Conservation (phyloP, 2,888 invertebrate genomes). For the Ophonus ardosiacus region DNA sequence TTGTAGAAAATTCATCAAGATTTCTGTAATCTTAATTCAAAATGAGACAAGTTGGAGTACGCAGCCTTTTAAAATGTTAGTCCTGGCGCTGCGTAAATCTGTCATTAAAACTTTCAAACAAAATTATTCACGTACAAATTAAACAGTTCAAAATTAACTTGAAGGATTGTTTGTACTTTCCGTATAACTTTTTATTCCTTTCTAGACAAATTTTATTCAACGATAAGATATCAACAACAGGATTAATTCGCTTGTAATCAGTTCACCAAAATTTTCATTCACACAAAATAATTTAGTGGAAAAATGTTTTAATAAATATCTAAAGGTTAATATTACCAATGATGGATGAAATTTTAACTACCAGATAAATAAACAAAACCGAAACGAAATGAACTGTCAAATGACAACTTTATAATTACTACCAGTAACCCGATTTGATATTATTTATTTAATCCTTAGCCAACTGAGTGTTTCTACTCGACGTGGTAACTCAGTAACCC, state of each 20-base stretch:
- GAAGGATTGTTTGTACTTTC: slow-evolving; percentile 50
- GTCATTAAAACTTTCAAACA: slow-evolving; percentile 56
- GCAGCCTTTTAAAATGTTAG: slow-evolving; percentile 43
- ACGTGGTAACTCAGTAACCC: too few species aligned
- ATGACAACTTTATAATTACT: too few species aligned
- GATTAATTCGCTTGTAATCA: not conserved
- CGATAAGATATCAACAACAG: slow-evolving; percentile 12
- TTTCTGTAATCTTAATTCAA: slow-evolving; percentile 52
- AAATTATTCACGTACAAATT: slow-evolving; percentile 57
- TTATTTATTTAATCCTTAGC: too few species aligned
- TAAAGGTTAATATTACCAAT: too few species aligned
- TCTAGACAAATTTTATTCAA: slow-evolving; percentile 36
- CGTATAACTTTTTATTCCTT: slow-evolving; percentile 38
- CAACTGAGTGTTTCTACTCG: too few species aligned
- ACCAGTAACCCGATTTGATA: too few species aligned
- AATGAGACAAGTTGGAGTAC: slow-evolving; percentile 29
- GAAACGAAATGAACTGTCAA: too few species aligned
- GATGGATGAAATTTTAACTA: too few species aligned
- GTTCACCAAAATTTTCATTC: slow-evolving; percentile 1
- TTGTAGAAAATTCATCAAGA: slow-evolving; percentile 16
- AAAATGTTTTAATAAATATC: not conserved
- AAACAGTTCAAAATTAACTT: slow-evolving; percentile 58
- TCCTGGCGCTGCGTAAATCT: slow-evolving; percentile 47
- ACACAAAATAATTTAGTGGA: not conserved
- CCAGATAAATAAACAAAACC: too few species aligned